Evolutionary conservation across 2,113 vertebrate genomes (phyloP).

Genomic region (Callocephalon fimbriatum): DNA sequence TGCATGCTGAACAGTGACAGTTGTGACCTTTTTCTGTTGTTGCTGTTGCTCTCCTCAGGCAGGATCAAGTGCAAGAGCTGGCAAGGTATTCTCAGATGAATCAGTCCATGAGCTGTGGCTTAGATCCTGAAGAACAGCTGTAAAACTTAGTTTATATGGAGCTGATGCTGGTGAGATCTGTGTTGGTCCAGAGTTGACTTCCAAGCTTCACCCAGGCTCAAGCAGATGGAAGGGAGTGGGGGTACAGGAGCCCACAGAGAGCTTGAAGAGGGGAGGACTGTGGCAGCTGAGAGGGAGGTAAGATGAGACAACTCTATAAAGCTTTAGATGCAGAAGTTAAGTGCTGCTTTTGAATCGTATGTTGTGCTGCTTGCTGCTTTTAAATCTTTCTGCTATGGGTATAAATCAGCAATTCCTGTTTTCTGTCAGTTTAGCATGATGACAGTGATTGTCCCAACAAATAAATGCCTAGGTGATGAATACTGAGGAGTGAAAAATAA

Average conservation of each 20-base stretch:
- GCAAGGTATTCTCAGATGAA: not conserved
- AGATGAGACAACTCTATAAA: not conserved
- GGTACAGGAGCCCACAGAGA: not conserved
- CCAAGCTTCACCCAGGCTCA: not conserved
- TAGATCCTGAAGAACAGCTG: not conserved
- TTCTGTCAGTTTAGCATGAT: not conserved
- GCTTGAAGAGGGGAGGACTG: not conserved
- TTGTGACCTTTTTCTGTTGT: not conserved
- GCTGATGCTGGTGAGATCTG: rapidly evolving
- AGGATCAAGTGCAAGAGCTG: not conserved
- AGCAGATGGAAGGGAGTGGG: constrained; percentile 1
- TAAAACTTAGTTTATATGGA: not conserved
- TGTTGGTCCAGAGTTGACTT: not conserved
- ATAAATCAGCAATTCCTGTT: not conserved
- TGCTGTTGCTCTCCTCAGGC: not conserved
- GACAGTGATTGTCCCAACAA: not conserved
- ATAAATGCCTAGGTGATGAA: not conserved
- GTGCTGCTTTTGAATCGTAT: not conserved
- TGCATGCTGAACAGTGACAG: not conserved
- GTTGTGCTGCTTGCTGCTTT: not conserved
- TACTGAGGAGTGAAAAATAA: not conserved
- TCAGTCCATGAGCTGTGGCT: not conserved
- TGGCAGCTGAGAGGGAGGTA: constrained; percentile 17
- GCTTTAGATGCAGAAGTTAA: not conserved
- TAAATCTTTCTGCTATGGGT: not conserved